These are phyloP conservation scores for Palythoa grandiflora DNA, from an alignment of 92 coral and sea anemone species.

Conservation along the genomic window DNA sequence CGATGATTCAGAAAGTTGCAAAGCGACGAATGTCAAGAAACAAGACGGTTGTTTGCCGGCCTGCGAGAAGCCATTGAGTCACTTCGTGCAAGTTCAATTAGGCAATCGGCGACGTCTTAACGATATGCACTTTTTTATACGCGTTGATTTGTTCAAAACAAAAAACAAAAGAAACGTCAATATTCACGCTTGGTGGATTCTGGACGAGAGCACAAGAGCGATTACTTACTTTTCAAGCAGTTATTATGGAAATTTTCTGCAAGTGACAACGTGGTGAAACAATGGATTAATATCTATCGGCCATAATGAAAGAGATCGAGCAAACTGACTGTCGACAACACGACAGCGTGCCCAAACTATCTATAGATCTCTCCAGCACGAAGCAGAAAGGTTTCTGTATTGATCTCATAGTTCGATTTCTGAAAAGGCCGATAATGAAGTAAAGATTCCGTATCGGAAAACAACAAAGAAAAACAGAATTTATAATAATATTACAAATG, in stretches of 20 bases:
- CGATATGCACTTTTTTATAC: constrained; percentile 45
- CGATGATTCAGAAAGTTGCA: not conserved
- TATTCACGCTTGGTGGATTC: constrained; percentile 48
- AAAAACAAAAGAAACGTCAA: constrained; percentile 40
- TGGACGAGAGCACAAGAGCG: constrained; percentile 16
- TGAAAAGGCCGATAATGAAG: not conserved
- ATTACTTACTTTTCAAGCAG: not conserved
- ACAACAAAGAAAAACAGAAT: not conserved
- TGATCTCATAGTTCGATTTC: not conserved
- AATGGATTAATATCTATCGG: constrained; percentile 16
- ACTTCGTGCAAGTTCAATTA: constrained; percentile 20
- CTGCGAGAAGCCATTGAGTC: constrained; percentile 34
- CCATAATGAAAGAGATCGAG: not conserved
- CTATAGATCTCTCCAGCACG: not conserved
- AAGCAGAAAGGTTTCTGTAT: not conserved
- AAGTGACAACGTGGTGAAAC: constrained; percentile 42
- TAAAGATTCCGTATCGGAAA: not conserved
- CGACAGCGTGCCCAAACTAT: not conserved
- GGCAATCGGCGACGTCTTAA: constrained; percentile 23
- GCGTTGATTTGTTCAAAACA: constrained; percentile 46
- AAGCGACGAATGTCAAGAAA: constrained; percentile 7
- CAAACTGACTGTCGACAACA: not conserved
- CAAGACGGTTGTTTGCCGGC: not conserved
- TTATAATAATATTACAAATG: not conserved
- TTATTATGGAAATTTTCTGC: constrained; percentile 50